A percentile compares a stretch with the other conserved stretches of the same genome.
These are phyloP conservation scores for Coranthus polyacanthus DNA, from an alignment of 2,797 vertebrate genomes.

Conservation along the genomic window DNA sequence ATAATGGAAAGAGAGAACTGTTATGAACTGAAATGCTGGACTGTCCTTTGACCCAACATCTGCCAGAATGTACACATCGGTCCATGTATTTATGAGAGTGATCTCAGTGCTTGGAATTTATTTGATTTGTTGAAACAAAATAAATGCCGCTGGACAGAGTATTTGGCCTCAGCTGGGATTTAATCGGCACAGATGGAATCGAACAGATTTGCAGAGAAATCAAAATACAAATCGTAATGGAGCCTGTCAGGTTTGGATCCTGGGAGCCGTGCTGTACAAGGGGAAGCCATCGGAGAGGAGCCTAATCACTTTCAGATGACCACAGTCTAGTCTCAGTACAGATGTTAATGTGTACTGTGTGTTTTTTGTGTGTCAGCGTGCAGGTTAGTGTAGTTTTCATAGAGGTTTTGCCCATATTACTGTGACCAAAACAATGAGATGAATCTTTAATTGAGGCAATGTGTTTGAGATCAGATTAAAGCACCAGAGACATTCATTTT, in stretches of 20 bases:
- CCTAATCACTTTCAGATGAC: constrained; percentile 89
- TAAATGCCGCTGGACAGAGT: constrained; percentile 69
- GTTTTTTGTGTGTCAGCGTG: constrained; percentile 32
- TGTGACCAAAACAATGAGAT: constrained; percentile 65
- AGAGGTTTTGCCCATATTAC: constrained; percentile 32
- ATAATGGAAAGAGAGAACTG: constrained; percentile 31
- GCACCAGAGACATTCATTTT: constrained; percentile 15
- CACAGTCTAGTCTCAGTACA: constrained; percentile 70
- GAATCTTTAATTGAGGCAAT: constrained; percentile 63
- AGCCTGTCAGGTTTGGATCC: constrained; percentile 84
- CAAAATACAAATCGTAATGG: constrained; percentile 87
- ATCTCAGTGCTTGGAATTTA: constrained; percentile 74
- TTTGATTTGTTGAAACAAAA: constrained; percentile 77
- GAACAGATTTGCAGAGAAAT: constrained; percentile 82
- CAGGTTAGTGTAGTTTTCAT: constrained; percentile 35
- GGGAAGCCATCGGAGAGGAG: constrained; percentile 78
- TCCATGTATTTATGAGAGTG: constrained; percentile 64
- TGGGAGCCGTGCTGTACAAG: constrained; percentile 68
- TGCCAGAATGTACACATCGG: constrained; percentile 57
- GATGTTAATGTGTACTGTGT: constrained; percentile 38
- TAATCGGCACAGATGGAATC: constrained; percentile 81
- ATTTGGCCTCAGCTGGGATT: constrained; percentile 73
- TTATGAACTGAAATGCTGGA: constrained; percentile 43
- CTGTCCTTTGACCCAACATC: constrained; percentile 54
- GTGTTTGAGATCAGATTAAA: constrained; percentile 51